A percentile compares a stretch with the other conserved stretches of the same genome.
Evolutionary conservation across 1,140 invertebrate genomes (phyloP).

Genomic region (Ditylenchus dipsaci): DNA sequence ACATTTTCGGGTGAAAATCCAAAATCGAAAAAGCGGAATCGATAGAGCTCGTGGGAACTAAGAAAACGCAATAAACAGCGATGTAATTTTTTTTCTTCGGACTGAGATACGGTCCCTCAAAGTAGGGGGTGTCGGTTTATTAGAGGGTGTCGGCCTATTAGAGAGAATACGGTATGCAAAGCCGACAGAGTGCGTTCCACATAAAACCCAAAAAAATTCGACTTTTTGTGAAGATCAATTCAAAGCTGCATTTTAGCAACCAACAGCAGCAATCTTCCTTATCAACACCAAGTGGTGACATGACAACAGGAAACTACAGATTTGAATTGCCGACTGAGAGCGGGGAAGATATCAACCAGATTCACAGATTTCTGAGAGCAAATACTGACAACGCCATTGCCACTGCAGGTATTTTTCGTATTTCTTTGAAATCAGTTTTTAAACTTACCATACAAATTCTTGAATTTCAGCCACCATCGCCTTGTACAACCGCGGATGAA

Average conservation of each 20-base stretch:
- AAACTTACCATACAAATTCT: no score
- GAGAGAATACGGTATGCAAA: no score
- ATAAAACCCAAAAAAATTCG: not conserved
- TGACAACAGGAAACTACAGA: not conserved
- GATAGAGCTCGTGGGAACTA: no score
- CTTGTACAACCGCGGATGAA: constrained; percentile 15
- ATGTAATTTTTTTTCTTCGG: no score
- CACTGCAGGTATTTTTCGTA: constrained; percentile 6
- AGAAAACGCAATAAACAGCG: no score
- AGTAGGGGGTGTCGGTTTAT: no score
- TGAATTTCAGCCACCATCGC: constrained; percentile 13
- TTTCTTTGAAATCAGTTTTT: no score
- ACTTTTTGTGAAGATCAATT: not conserved
- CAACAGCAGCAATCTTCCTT: not conserved
- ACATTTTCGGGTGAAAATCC: no score
- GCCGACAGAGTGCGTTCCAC: no score
- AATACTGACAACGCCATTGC: constrained; percentile 28
- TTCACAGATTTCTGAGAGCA: constrained; percentile 10
- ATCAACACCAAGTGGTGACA: not conserved
- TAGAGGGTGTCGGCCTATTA: no score
- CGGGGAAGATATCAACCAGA: constrained; percentile 18
- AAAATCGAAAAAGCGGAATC: no score
- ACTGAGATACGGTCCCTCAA: no score
- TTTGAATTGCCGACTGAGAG: constrained; percentile 21
- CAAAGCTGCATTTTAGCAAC: not conserved